phyloP scores from a whole-genome alignment of 2,888 invertebrate genomes.

The Crossocerus cetratus region DNA sequence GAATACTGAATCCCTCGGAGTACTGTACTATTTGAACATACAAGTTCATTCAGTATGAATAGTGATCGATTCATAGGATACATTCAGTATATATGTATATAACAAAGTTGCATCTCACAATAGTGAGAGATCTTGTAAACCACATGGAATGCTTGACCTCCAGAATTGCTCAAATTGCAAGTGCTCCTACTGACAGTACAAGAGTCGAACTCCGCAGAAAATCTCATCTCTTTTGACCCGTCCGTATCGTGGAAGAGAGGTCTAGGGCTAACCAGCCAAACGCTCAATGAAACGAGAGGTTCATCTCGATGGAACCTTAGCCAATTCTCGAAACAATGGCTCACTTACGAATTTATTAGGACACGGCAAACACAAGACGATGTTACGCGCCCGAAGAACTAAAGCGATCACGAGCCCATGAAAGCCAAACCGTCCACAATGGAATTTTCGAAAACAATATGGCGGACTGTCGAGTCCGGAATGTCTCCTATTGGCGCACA shows the following conservation, averaged over 20 bases:
- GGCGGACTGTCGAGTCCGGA: conserved; percentile 38
- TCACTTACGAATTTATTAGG: conserved; percentile 16
- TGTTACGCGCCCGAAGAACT: not conserved
- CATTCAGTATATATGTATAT: too few species aligned
- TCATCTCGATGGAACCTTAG: conserved; percentile 51
- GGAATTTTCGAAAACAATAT: conserved; percentile 47
- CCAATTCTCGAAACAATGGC: not conserved
- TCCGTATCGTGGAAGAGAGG: conserved; percentile 4
- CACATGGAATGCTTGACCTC: too few species aligned
- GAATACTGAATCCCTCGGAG: too few species aligned
- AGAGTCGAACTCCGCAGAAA: too few species aligned
- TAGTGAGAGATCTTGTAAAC: too few species aligned
- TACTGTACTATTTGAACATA: too few species aligned
- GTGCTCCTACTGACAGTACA: too few species aligned
- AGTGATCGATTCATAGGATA: too few species aligned
- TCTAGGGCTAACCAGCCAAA: conserved; percentile 60
- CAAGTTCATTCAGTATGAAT: too few species aligned
- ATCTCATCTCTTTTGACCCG: conserved; percentile 11
- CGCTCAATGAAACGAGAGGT: conserved; percentile 64
- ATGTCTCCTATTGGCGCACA: conserved; percentile 38
- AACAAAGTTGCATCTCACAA: too few species aligned
- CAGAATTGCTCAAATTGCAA: too few species aligned
- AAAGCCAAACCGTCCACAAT: conserved; percentile 49
- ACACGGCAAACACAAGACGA: not conserved
- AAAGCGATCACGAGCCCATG: conserved; percentile 27